Percentiles rank a stretch among this genome's conserved stretches.
Evolutionary conservation across 23 tunicate species (phyloP).

Genomic region (Phallusia fumigata): DNA sequence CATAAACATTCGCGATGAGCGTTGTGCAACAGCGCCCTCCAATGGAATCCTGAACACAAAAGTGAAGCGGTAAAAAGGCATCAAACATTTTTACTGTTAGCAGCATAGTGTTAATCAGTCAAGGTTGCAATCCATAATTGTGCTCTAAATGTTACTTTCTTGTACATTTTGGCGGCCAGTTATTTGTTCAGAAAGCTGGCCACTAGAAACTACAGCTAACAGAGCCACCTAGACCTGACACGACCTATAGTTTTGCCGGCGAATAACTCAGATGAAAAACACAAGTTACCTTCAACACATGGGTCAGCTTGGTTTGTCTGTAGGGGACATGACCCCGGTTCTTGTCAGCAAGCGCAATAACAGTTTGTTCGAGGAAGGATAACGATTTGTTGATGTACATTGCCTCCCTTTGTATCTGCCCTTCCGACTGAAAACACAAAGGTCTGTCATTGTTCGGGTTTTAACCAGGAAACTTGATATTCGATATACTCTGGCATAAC

Average conservation of each 20-base stretch:
- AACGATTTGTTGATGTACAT: conserved; percentile 96
- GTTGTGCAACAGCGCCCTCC: conserved; percentile 86
- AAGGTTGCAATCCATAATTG: too few relatives aligned
- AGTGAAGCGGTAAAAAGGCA: not conserved
- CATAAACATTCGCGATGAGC: conserved; percentile 82
- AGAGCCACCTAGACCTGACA: too few relatives aligned
- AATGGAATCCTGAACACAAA: conserved; percentile 61
- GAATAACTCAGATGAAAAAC: too few relatives aligned
- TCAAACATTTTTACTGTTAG: not conserved
- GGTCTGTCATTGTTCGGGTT: too few relatives aligned
- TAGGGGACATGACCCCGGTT: conserved; percentile 75
- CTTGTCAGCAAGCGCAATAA: conserved; percentile 81
- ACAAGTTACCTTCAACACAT: conserved; percentile 67
- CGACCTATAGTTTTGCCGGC: too few relatives aligned
- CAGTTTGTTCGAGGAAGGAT: conserved; percentile 85
- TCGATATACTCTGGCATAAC: too few relatives aligned
- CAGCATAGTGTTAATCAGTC: too few relatives aligned
- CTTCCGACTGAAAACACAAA: conserved; percentile 59
- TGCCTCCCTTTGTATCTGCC: conserved; percentile 71
- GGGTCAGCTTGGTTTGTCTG: conserved; percentile 92
- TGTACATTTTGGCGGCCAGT: too few relatives aligned
- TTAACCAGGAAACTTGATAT: too few relatives aligned
- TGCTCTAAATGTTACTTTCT: too few relatives aligned
- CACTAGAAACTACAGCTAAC: too few relatives aligned
- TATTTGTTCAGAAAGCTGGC: too few relatives aligned